These are phyloP conservation scores for Cromileptes altivelis DNA, from an alignment of 2,113 vertebrate genomes.

Conservation along the genomic window DNA sequence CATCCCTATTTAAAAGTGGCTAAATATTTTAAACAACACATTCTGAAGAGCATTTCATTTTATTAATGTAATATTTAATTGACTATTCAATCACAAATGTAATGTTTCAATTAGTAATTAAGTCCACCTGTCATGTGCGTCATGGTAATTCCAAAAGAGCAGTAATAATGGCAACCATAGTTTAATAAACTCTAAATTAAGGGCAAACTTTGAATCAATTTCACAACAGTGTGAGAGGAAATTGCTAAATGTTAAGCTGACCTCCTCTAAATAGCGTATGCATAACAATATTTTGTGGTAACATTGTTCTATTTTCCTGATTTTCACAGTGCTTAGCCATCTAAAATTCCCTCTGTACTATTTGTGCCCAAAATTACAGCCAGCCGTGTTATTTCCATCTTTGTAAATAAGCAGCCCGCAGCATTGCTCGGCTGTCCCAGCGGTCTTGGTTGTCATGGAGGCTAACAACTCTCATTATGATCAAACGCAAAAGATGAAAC, in stretches of 20 bases:
- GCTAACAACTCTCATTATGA: slow-evolving; percentile 79
- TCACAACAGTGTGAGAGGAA: slow-evolving; percentile 5
- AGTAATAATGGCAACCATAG: not conserved
- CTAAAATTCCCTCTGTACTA: slow-evolving; percentile 49
- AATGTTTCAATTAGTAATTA: not conserved
- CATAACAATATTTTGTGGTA: slow-evolving; percentile 18
- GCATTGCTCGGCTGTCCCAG: slow-evolving; percentile 57
- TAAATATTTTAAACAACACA: not conserved
- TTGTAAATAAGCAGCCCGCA: slow-evolving; percentile 71
- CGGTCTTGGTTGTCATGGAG: slow-evolving; percentile 78
- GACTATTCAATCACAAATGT: not conserved
- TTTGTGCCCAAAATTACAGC: slow-evolving; percentile 61
- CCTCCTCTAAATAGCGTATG: slow-evolving; percentile 22
- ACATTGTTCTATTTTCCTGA: slow-evolving; percentile 39
- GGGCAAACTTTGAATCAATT: slow-evolving; percentile 7
- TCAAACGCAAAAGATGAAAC: slow-evolving; percentile 74
- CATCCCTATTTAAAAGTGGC: too few species aligned
- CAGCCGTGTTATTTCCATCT: slow-evolving; percentile 67
- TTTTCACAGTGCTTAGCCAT: slow-evolving; percentile 44
- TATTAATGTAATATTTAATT: not conserved
- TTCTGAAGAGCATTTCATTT: not conserved
- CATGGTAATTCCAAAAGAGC: not conserved
- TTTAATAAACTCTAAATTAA: not conserved
- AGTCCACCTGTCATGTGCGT: not conserved
- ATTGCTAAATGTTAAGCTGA: slow-evolving; percentile 13